Evolutionary conservation across 2,888 invertebrate genomes (phyloP), one percentile per base, ranked within the genome.

Genomic region (Serripes groenlandicus): DNA sequence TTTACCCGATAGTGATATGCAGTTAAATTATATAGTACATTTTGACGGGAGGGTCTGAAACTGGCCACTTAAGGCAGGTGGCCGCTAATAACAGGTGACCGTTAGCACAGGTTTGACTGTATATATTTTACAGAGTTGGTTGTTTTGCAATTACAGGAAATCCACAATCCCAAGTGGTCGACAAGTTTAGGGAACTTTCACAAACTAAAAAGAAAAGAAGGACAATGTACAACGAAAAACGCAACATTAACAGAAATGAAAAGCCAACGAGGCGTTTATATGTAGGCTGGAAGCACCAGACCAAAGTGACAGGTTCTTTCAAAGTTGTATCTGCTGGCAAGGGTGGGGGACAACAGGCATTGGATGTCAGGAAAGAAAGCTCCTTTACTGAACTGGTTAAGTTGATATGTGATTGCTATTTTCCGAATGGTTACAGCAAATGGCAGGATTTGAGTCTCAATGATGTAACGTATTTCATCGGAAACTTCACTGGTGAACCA

Each of bases 291-390:
- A 49, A 49, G 21, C 75, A 75, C 75, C 54, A 66, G 23, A 26
- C 64, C 34, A 75, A 68, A 56, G 68, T 37, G 35, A 21, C 56
- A 28, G 58, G 69, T 54, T 11, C 28, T 34, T 75, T 75, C 56
- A 75, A 68, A 75, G 35, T 75, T 34, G 35, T 75, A 32, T 35
- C 75, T 56, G 75, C 75, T 26, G 69, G 75, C 69, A 75, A 75
- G 37, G 75, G 58, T n/a, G 69, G 75, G 23, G 74, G 69, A 35
- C 75, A 75, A 56, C 34, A 56, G 37, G 21, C n/a, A 56, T 58
- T 75, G 69, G 75, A 75, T 68, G 75, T 75, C 18, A 54, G 56
- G 28, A 69, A 75, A 75, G 75, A 75, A 15, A 68, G 35, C 52
- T 75, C 69, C 28, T 75, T 37, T 69, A 37, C 68, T 58, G 75